Evolutionary conservation across 1,140 invertebrate species (phyloP), one percentile per base, ranked within the genome.

Genomic region (Heliconius himera): DNA sequence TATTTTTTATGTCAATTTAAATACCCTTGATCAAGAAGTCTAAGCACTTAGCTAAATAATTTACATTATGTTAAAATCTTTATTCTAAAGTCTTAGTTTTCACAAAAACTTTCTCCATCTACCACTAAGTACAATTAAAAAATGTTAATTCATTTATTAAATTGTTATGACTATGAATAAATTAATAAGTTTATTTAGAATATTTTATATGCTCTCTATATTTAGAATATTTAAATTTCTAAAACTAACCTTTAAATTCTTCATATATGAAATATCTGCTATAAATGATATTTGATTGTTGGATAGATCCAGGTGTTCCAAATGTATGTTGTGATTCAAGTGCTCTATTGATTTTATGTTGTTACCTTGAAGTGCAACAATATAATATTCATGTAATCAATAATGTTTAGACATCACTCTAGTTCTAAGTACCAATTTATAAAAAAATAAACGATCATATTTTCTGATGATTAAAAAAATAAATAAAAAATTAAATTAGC

Each of bases 201-300:
- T 20, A n/a, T 4, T 20, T 54, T 54, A 5, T 54, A 54, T 20
- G 33, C 33, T 26, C 26, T 26, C 26, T 26, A 26, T 26, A 26
- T 26, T 26, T 26, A 26, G 26, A 26, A 26, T 26, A 26, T 26
- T 26, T 26, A 72, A 51, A 41, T 70, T 71, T 33, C 46, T 70
- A 74, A 20, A 20, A 80, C 78, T 84, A 85, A 98, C 97, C 96
- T 98, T 97, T 20, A 98, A 95, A 89, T 95, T 96, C 90, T 96
- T 96, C 80, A 99, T 94, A 91, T 96, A 97, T 41, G 98, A 97
- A 73, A 99, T 96, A 94, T 99, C 98, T 82, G 97, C 96, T 72
- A 99, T 96, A 86, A 96, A 96, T 75, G 96, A 96, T 81, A 99
- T 98, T 86, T 96, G 97, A 90, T 99, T 99, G 87, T 98, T 97